phyloP scores from a whole-genome alignment of 2,797 vertebrate species.

The Emydoidea blandingii region DNA sequence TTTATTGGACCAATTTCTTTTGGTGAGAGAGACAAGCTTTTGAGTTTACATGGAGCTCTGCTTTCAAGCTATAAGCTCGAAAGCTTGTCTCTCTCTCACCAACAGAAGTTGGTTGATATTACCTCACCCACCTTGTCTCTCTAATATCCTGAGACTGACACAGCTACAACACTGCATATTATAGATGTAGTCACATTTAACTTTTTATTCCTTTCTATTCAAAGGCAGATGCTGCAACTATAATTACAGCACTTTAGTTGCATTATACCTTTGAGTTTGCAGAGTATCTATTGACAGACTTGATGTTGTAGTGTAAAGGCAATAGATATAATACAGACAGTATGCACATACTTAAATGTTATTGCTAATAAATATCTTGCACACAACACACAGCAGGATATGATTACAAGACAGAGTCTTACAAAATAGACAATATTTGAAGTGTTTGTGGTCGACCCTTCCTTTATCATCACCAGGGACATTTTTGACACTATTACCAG shows the following conservation, averaged over 20 bases:
- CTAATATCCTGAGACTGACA: too few relatives aligned
- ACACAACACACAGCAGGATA: neutral
- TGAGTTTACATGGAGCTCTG: too few relatives aligned
- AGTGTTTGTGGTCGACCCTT: neutral
- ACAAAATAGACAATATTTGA: neutral
- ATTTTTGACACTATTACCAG: neutral
- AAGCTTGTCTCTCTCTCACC: too few relatives aligned
- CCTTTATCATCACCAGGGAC: neutral
- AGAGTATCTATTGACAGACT: neutral
- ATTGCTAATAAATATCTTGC: neutral
- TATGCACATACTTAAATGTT: neutral
- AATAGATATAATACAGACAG: neutral
- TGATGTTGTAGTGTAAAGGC: neutral
- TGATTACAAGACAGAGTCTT: neutral
- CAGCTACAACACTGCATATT: too few relatives aligned
- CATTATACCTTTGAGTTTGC: conserved; percentile 6
- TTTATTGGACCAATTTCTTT: too few relatives aligned
- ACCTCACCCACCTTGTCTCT: too few relatives aligned
- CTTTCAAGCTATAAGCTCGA: too few relatives aligned
- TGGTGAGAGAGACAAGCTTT: too few relatives aligned
- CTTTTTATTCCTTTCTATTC: conserved; percentile 41
- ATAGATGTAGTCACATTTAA: conserved; percentile 1
- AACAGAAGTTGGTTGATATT: too few relatives aligned
- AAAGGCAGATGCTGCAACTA: conserved; percentile 18
- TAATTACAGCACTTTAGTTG: conserved; percentile 39